Base-by-base conservation (phyloP, 2,797 vertebrate genomes). In the Melanotaenia pygmaea region DNA sequence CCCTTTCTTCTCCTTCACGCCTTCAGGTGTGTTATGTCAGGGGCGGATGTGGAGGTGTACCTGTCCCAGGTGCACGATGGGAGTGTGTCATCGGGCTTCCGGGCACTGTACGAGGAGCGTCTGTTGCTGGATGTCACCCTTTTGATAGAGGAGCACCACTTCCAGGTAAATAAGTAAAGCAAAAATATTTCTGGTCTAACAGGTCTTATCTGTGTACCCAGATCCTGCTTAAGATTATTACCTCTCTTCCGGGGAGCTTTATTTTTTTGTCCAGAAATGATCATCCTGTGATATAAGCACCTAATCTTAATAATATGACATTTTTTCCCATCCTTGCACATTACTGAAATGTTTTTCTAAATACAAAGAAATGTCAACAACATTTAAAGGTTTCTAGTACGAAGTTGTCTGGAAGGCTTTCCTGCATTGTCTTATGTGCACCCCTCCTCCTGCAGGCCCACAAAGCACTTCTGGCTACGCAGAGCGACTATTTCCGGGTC, bases 41-140 rank as follows among this genome's bases (percentile, higher is more conserved):
- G 96, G 96, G 97, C 96, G 95, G 97, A 98, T 92, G 97, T 98
- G 96, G 98, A 99, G 97, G 97, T 98, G 94, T 99, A 98, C 95
- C 97, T 97, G 93, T 99, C 97, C 90, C 97, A 98, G 95, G 97
- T 97, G 93, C 98, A 99, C 79, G 98, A 99, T 86, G 97, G 96
- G 93, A 99, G 97, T 72, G 97, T 99, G 94, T 99, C 97, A 87
- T 96, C 97, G 59, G 98, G 98, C 83, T 99, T 99, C 95, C 95
- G 97, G 92, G 96, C 97, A 86, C 95, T 99, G 84, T 99, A 99
- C 80, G 98, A 99, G 92, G 98, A 99, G 93, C 96, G 97, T 77
- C 95, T 99, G 88, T 94, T 99, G 94, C 95, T 99, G 85, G 98
- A 99, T 70, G 98, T 99, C 92, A 95, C 95, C 0, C 91, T 95